These are phyloP conservation scores for Ceratina calcarata DNA, from an alignment of 1,140 invertebrate genomes.

Conservation along the genomic window DNA sequence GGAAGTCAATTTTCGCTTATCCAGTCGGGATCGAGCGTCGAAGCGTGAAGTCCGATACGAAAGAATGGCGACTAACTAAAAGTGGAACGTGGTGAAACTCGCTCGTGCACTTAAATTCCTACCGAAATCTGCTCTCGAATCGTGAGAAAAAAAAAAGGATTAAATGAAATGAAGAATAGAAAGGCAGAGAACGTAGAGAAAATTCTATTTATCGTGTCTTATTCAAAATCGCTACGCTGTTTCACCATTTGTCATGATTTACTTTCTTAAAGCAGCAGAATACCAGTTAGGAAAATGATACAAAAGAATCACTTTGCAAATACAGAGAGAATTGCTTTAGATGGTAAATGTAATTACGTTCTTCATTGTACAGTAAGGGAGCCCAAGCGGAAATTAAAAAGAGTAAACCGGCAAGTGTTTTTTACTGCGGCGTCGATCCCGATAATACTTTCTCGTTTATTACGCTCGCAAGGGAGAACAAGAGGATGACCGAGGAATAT, in stretches of 20 bases:
- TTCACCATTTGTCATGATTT: no score
- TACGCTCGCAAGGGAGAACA: not conserved
- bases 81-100: not conserved
- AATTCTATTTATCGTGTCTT: not conserved
- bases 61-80: slow-evolving; percentile 17
- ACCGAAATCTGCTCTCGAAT: slow-evolving; percentile 1
- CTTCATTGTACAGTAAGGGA: no score
- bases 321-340: no score
- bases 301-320: no score
- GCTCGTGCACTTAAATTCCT: not conserved
- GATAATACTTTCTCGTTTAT: not conserved
- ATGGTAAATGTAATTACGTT: no score
- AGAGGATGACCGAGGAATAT: slow-evolving; percentile 1
- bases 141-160: not conserved
- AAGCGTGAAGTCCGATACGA: slow-evolving; percentile 23
- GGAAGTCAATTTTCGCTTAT: slow-evolving; percentile 36
- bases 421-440: no score
- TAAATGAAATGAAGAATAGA: no score
- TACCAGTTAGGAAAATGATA: no score
- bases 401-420: no score
- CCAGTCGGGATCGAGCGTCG: not conserved
- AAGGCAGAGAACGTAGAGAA: not conserved
- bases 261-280: no score
- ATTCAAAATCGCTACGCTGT: not conserved
- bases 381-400: no score